Conservation (phyloP, 2,888 invertebrate genomes). For the Dyspetes luteomarginatus region DNA sequence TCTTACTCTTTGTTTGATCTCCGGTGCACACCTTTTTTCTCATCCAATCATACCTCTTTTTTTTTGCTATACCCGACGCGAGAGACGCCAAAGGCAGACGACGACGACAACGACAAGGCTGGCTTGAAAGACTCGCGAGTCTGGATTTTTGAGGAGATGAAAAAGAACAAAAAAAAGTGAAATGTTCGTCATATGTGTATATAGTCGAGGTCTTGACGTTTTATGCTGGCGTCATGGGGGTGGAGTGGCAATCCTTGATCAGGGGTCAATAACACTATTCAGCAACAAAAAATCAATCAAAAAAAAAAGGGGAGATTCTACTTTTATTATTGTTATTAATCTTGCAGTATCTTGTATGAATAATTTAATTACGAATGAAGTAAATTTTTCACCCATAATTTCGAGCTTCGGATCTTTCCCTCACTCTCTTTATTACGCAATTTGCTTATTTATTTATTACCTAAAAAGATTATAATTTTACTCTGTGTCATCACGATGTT, state of each 20-base stretch:
- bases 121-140: not conserved
- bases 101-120: constrained; percentile 18
- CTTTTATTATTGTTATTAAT: too few relatives aligned
- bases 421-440: not conserved
- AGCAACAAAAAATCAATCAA: too few relatives aligned
- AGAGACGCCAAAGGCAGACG: constrained; percentile 28
- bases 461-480: too few relatives aligned
- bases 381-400: not conserved
- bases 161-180: constrained; percentile 8
- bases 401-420: not conserved
- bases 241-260: not conserved
- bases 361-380: not conserved
- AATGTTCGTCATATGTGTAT: constrained; percentile 1
- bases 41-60: constrained; percentile 43
- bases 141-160: constrained; percentile 12
- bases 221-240: not conserved
- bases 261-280: not conserved
- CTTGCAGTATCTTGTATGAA: not conserved
- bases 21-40: constrained; percentile 40
- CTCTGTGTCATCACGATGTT: too few relatives aligned
- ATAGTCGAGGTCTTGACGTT: not conserved
- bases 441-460: not conserved
- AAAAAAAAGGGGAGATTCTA: too few relatives aligned
- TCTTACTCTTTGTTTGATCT: constrained; percentile 41
- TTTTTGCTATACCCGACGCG: not conserved